These are phyloP conservation scores for Tipula confusa DNA, from an alignment of 2,888 invertebrate genomes.

Conservation along the genomic window DNA sequence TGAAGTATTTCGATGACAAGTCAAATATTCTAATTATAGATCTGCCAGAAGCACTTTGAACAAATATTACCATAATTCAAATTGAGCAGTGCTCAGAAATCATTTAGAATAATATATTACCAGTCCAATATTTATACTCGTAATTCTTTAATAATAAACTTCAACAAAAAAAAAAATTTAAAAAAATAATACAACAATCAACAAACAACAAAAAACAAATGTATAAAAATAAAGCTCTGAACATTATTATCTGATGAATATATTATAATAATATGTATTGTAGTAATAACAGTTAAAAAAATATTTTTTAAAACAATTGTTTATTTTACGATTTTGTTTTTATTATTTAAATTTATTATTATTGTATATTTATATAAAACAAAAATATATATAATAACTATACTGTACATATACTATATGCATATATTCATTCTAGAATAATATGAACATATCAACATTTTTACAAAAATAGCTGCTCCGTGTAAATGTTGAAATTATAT, in stretches of 20 bases:
- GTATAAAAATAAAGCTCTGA: conserved; percentile 3
- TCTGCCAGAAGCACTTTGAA: too few species aligned
- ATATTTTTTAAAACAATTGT: conserved; percentile 25
- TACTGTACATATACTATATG: too few species aligned
- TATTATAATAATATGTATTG: background rate
- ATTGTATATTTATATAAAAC: background rate
- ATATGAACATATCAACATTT: too few species aligned
- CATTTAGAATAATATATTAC: too few species aligned
- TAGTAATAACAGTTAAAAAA: background rate
- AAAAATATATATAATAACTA: background rate
- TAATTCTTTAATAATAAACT: background rate
- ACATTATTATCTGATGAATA: conserved; percentile 25
- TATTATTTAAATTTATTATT: conserved; percentile 3
- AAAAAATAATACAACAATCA: background rate
- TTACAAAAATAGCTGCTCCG: too few species aligned
- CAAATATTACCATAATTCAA: too few species aligned
- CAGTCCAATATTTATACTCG: background rate
- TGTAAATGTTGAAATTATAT: background rate
- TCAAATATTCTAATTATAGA: too few species aligned
- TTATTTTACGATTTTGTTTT: conserved; percentile 5
- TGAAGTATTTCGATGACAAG: too few species aligned
- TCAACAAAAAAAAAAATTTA: background rate
- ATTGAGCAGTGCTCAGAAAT: too few species aligned
- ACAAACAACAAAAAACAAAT: background rate
- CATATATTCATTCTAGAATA: too few species aligned